Evolutionary conservation across 2,797 vertebrate species (phyloP), one percentile per base, ranked within the genome.

Genomic region (Esox lucius): DNA sequence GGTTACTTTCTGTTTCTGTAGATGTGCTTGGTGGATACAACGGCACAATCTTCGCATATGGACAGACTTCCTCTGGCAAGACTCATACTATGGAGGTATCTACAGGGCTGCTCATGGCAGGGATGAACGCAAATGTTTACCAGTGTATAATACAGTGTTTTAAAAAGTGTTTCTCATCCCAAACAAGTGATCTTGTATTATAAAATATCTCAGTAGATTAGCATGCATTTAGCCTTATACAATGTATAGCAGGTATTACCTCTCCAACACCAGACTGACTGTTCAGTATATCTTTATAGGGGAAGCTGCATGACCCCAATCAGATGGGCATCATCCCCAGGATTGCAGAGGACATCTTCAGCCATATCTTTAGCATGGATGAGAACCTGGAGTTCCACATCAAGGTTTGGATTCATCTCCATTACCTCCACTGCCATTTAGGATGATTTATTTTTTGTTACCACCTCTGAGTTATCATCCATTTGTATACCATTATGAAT

Each of bases 381-480:
- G 97, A 98, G 90, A 98, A 98, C 88, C 95, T 98, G 2, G 97
- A 98, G 88, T 98, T 98, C 87, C 96, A 98, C 80, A 98, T 98
- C 84, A 98, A 98, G 95, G 97, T 97, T 28, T 28, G 48, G 74
- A 64, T 12, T 75, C 12, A n/a, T 59, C 48, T 17, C 26, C 12
- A 16, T 16, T 28, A 1, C 53, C 48, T 17, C 26, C 12, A 16
- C 31, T 28, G 12, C 53, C 53, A n/a, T 33, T 19, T 31, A 61
- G 11, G 56, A 61, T 22, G 56, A 12, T 61, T 61, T 0, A 0
- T 2, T 7, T 61, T 61, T 61, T 24, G n/a, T 11, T 9, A 24
- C 11, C 56, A 11, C 56, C 11, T 24, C 7, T 26, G 56, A 61
- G 56, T 26, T 4, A 13, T 61, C 56, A 26, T 61, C 56, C 22